Evolutionary conservation across 2,113 vertebrate species (phyloP), one percentile per base, ranked within the genome.

Genomic region (Semicossyphus pulcher): DNA sequence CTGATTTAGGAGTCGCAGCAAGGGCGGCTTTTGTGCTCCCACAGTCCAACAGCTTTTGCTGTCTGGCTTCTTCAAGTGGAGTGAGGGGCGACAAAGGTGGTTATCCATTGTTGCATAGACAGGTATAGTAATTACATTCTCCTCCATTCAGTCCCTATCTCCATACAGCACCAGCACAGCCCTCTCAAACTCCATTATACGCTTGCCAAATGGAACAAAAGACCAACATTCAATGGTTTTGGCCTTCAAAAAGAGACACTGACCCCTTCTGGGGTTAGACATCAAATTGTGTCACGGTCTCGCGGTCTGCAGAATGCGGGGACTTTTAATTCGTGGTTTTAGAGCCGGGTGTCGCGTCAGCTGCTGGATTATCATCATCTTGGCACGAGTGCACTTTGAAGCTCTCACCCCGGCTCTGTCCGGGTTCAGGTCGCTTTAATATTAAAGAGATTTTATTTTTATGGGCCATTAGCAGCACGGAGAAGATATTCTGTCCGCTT

Each of bases 61-160:
- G 84, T 81, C 78, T 74, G 79, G 80, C 70, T 71, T 68, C 78
- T 77, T 86, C 58, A 51, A 84, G 78, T 69, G 84, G 72, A 83
- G 76, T 70, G 68, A 79, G 74, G 78, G 66, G 67, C 45, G 34
- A 78, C 78, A 81, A 61, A 89, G 83, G 84, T 88, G 86, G 82
- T 87, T 76, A 72, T 75, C 87, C 31, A 89, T 91, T 90, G 90
- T 90, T 78, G 70, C 69, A 71, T 69, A 53, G 86, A 89, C 87
- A 85, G 86, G 80, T 87, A 76, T 87, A 84, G 90, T 90, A 90
- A 90, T 91, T 88, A 87, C 87, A 83, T 84, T 89, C 89, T 83
- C 78, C 67, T 67, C 82, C 60, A 76, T 89, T 89, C 78, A 83
- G 59, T 36, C 71, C 71, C 86, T 84, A 87, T 89, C 84, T 86